Conservation (phyloP, 1,140 invertebrate species). For the Panagrolaimus sp. region DNA sequence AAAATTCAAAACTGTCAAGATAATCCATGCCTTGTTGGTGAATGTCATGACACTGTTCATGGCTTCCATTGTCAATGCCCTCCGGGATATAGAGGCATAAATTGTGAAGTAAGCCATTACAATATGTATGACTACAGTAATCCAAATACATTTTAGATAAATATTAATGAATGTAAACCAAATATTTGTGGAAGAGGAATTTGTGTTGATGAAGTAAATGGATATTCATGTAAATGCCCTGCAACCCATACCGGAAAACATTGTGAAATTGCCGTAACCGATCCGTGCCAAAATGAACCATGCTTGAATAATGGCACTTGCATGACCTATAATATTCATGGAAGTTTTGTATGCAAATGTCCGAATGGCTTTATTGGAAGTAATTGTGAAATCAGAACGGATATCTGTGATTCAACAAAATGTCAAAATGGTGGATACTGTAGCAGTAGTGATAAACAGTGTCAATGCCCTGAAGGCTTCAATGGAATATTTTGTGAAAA, state of each 20-base stretch:
- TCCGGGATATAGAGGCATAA: constrained; percentile 17
- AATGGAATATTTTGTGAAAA: constrained; percentile 36
- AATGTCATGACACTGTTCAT: background rate
- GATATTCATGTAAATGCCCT: constrained; percentile 2
- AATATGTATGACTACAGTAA: too few relatives aligned
- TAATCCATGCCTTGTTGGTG: background rate
- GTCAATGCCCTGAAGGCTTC: constrained; percentile 86
- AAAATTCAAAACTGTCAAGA: background rate
- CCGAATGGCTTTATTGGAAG: constrained; percentile 74
- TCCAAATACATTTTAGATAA: too few relatives aligned
- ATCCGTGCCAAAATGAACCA: constrained; percentile 78
- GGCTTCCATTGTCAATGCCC: background rate
- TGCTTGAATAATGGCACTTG: constrained; percentile 82
- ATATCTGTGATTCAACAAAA: constrained; percentile 63
- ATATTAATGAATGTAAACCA: constrained; percentile 61
- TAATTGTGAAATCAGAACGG: constrained; percentile 24
- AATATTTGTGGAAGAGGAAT: constrained; percentile 65
- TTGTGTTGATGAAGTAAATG: background rate
- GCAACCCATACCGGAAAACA: constrained; percentile 66
- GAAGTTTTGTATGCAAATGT: constrained; percentile 83
- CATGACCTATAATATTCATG: constrained; percentile 70
- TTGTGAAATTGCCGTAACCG: constrained; percentile 81
- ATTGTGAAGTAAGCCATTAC: constrained; percentile 62
- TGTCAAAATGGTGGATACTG: constrained; percentile 88
- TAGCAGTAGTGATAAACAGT: constrained; percentile 81